Evolutionary conservation across 2,113 vertebrate species (phyloP), one percentile per base, ranked within the genome.

Genomic region (Chascanopsetta lugubris): DNA sequence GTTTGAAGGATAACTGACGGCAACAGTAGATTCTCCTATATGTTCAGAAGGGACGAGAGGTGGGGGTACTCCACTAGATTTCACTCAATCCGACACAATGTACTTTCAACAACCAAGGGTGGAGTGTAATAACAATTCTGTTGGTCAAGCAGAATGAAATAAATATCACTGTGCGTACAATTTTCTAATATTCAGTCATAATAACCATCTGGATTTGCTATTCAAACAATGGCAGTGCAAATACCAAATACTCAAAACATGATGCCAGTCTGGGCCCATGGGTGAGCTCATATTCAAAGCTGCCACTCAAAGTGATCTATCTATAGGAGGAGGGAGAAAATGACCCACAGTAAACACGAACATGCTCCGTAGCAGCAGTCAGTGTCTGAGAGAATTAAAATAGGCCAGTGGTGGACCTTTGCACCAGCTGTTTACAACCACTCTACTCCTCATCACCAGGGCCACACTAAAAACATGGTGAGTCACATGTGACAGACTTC

Each of bases 351-450:
- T 43, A 26, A 50, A 68, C 34, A 50, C 34, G 12, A 20, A 55
- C 40, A 22, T 12, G 4, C 2, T 29, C 15, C 10, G 17, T 18
- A 49, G 48, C 45, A 27, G n/a, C 54, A 51, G 27, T 29, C 42
- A 48, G 42, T 8, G 45, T 47, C 42, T 27, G 53, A 58, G 58
- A 27, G 57, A 51, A 50, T 49, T 25, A 48, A 85, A 80, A 40
- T 49, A 75, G 75, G 69, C 69, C 72, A 66, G 47, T 11, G 32
- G 43, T 42, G 59, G 64, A 86, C 63, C 73, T 81, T 88, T 80
- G 72, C 9, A 72, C 78, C 46, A 57, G 65, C 65, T 63, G 58
- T 78, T 82, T 74, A 80, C 74, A 65, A 63, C 57, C 61, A 60
- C 25, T 27, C 12, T 47, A 20, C 56, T 63, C 32, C n/a, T 29